phyloP scores from a whole-genome alignment of 2,797 vertebrate species.

The Dermochelys coriacea region DNA sequence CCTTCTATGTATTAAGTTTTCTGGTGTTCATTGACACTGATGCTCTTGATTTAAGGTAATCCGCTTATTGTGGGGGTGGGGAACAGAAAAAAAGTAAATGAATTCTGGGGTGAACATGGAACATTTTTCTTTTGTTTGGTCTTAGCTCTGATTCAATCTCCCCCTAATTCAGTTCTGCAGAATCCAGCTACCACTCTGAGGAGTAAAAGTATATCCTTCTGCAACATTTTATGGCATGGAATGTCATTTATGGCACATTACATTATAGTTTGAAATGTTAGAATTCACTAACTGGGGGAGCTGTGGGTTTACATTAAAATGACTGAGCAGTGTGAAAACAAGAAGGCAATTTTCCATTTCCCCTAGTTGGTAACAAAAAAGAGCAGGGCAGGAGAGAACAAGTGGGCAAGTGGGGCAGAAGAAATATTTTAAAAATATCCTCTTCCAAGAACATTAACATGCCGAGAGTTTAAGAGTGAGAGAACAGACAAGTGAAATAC shows the following conservation, averaged over 20 bases:
- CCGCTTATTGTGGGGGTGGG: slow-evolving; percentile 43
- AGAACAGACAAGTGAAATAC: neutral
- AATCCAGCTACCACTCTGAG: slow-evolving; percentile 72
- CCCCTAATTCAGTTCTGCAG: slow-evolving; percentile 63
- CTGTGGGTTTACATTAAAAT: slow-evolving; percentile 53
- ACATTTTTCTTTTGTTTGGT: slow-evolving; percentile 65
- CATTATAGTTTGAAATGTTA: slow-evolving; percentile 68
- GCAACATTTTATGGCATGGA: slow-evolving; percentile 78
- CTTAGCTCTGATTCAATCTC: slow-evolving; percentile 69
- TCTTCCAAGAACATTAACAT: neutral
- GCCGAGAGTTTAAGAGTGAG: rapidly evolving
- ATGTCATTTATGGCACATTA: slow-evolving; percentile 75
- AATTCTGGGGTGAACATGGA: slow-evolving; percentile 70
- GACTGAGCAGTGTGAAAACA: slow-evolving; percentile 36
- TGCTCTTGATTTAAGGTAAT: slow-evolving; percentile 81
- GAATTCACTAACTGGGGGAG: slow-evolving; percentile 49
- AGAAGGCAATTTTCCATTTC: slow-evolving; percentile 50
- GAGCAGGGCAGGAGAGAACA: neutral
- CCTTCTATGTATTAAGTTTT: slow-evolving; percentile 76
- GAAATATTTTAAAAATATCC: neutral
- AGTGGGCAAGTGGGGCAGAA: neutral
- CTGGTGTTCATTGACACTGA: slow-evolving; percentile 78
- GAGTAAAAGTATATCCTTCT: slow-evolving; percentile 79
- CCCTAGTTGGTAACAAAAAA: slow-evolving; percentile 12
- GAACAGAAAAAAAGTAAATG: slow-evolving; percentile 65